Conservation (phyloP, 2,888 invertebrate genomes). For the Epinotia ramella region DNA sequence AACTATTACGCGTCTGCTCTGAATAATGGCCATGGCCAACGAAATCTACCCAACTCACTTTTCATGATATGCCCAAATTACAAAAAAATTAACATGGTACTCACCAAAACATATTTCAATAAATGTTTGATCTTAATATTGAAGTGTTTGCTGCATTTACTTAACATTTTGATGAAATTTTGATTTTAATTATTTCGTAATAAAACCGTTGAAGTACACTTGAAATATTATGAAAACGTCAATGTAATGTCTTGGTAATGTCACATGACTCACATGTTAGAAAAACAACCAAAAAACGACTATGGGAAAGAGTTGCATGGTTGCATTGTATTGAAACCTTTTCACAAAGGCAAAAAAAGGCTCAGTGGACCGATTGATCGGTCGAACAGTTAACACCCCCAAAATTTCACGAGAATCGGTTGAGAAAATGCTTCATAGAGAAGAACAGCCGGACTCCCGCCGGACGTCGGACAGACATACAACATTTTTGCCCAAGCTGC, state of each 20-base stretch:
- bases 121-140: conserved; percentile 22
- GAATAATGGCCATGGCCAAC: neutral
- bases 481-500: too few species aligned
- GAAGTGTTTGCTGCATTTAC: conserved; percentile 29
- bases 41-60: neutral
- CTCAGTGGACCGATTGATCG: too few species aligned
- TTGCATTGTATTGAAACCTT: neutral
- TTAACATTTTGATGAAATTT: conserved; percentile 36
- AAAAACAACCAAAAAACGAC: neutral
- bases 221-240: conserved; percentile 13
- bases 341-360: too few species aligned
- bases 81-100: conserved; percentile 10
- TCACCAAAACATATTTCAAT: conserved; percentile 37
- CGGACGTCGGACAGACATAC: too few species aligned
- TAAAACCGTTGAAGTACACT: conserved; percentile 10
- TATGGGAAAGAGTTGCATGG: neutral
- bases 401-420: too few species aligned
- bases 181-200: neutral
- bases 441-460: too few species aligned
- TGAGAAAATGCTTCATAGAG: too few species aligned
- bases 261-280: neutral
- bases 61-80: neutral
- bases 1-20: too few species aligned
- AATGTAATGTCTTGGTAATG: neutral
- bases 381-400: too few species aligned